These are phyloP conservation scores for Ceyx erithaca DNA, from an alignment of 2,797 vertebrate species.

Conservation along the genomic window DNA sequence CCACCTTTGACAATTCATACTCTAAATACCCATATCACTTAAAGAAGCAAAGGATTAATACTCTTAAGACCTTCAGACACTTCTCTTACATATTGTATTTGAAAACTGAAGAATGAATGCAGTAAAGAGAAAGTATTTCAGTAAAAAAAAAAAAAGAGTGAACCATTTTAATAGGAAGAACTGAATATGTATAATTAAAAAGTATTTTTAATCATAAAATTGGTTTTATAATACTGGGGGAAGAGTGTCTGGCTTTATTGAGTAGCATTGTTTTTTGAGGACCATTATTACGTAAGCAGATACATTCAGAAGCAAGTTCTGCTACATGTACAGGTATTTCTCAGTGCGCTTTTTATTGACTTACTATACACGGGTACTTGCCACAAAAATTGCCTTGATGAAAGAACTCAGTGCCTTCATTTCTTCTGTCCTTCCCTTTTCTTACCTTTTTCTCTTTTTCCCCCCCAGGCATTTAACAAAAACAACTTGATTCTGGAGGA, in stretches of 20 bases:
- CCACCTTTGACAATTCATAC: background rate
- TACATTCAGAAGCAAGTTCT: background rate
- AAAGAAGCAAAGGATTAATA: background rate
- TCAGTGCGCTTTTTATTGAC: background rate
- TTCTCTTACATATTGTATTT: background rate
- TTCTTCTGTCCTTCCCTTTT: background rate
- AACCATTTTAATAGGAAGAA: background rate
- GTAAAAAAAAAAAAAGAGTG: background rate
- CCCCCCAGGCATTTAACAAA: slow-evolving; percentile 94
- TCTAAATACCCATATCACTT: background rate
- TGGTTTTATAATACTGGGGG: background rate
- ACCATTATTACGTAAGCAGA: accelerated
- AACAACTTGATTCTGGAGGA: slow-evolving; percentile 99
- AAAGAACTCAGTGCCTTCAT: background rate
- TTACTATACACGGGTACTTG: background rate
- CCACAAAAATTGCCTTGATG: background rate
- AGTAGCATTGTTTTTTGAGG: background rate
- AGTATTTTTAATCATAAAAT: background rate
- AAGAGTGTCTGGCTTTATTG: background rate
- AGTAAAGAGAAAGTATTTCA: background rate
- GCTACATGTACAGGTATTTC: background rate
- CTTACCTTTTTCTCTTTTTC: background rate
- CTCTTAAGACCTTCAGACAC: background rate
- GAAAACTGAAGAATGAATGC: background rate
- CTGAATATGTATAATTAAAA: background rate